Conservation (phyloP, 2,113 vertebrate genomes). For the Smithornis capensis region DNA sequence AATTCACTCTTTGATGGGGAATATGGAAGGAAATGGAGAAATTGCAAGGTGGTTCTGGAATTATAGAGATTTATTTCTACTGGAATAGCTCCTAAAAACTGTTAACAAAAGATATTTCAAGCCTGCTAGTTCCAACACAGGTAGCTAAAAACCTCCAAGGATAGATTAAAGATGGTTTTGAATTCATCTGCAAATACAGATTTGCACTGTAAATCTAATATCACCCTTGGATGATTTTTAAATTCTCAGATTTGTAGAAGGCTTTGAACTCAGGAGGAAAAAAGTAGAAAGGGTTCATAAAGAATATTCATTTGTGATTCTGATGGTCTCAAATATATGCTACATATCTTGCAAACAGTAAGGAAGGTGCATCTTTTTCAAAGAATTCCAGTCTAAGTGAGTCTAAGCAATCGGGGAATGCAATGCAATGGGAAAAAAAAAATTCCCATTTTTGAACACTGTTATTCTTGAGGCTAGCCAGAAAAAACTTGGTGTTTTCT, state of each 20-base stretch:
- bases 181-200: neutral
- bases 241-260: neutral
- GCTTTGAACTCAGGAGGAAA: neutral
- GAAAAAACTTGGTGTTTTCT: neutral
- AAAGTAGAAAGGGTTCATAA: neutral
- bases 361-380: neutral
- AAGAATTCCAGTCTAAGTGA: neutral
- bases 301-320: neutral
- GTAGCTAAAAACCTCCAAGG: neutral
- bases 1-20: neutral
- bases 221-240: neutral
- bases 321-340: neutral
- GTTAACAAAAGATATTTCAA: neutral
- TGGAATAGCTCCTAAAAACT: neutral
- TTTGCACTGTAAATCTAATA: neutral
- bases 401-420: neutral
- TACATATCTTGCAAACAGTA: neutral
- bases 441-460: neutral
- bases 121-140: neutral
- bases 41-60: neutral
- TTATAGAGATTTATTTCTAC: neutral
- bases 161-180: neutral
- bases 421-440: neutral
- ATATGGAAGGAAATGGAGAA: neutral
- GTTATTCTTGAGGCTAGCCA: neutral